These are phyloP conservation scores for Alexandromys fortis DNA, from an alignment of 2,113 vertebrate species.

Conservation along the genomic window DNA sequence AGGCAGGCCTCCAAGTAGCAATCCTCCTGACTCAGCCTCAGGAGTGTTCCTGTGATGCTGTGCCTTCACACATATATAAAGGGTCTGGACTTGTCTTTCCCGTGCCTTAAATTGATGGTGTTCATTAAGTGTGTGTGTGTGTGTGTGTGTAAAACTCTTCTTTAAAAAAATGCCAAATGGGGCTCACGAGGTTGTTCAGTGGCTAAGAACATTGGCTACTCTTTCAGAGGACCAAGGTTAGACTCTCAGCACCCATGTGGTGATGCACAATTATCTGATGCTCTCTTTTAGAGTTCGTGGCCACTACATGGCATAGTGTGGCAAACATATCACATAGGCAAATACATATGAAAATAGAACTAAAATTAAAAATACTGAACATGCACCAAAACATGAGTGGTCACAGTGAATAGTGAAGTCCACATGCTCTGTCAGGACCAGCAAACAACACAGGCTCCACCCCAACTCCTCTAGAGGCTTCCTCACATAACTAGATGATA, in stretches of 20 bases:
- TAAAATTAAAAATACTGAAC: neutral
- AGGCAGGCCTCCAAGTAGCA: too few species aligned
- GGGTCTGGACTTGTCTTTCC: neutral
- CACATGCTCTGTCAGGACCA: neutral
- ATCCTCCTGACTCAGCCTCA: neutral
- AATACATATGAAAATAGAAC: neutral
- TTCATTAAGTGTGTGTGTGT: neutral
- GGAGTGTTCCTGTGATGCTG: neutral
- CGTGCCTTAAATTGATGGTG: neutral
- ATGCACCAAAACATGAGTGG: neutral
- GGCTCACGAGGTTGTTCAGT: neutral
- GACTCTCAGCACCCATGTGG: neutral
- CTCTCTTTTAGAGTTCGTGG: neutral
- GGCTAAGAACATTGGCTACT: neutral
- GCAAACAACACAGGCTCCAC: neutral
- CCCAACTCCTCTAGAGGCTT: too few species aligned
- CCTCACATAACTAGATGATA: neutral
- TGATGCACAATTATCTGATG: neutral
- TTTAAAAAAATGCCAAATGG: neutral
- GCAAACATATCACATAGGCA: neutral
- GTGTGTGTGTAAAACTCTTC: neutral
- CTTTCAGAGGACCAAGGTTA: neutral
- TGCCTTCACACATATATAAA: neutral
- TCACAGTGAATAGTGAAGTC: neutral
- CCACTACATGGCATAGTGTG: neutral